These are phyloP conservation scores for Onychomys torridus DNA, from an alignment of 2,797 vertebrate genomes.

Conservation along the genomic window DNA sequence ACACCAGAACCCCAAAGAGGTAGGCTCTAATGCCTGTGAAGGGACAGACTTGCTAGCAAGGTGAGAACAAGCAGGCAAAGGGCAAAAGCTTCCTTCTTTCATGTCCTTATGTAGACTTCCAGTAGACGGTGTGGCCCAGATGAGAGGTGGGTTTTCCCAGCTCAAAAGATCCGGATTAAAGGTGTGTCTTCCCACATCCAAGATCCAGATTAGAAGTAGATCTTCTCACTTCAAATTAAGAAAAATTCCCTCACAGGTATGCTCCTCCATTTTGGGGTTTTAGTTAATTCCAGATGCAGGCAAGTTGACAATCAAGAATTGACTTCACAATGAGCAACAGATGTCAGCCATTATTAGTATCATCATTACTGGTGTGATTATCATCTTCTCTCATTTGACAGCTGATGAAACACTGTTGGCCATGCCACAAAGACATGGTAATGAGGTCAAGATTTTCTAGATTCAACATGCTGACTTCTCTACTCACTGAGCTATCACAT, in stretches of 20 bases:
- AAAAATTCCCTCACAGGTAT: not conserved
- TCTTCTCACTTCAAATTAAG: not conserved
- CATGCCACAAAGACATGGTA: not conserved
- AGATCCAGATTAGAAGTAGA: not conserved
- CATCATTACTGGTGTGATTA: no score
- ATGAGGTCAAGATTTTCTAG: not conserved
- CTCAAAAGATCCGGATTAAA: not conserved
- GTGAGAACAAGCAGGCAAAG: not conserved
- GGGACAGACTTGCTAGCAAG: not conserved
- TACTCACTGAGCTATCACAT: not conserved
- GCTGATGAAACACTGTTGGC: not conserved
- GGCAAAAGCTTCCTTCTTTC: not conserved
- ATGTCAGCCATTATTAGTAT: not conserved
- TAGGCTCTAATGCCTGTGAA: not conserved
- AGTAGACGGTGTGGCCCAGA: not conserved
- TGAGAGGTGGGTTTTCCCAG: not conserved
- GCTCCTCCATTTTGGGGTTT: not conserved
- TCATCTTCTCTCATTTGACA: not conserved
- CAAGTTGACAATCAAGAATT: constrained; percentile 70
- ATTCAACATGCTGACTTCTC: not conserved
- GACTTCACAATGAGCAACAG: constrained; percentile 59
- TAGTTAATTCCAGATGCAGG: not conserved
- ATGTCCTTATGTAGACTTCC: not conserved
- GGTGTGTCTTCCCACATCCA: not conserved
- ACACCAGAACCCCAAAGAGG: not conserved